Base-by-base conservation (phyloP, 2,113 vertebrate genomes). In the Ploceus nigricollis region DNA sequence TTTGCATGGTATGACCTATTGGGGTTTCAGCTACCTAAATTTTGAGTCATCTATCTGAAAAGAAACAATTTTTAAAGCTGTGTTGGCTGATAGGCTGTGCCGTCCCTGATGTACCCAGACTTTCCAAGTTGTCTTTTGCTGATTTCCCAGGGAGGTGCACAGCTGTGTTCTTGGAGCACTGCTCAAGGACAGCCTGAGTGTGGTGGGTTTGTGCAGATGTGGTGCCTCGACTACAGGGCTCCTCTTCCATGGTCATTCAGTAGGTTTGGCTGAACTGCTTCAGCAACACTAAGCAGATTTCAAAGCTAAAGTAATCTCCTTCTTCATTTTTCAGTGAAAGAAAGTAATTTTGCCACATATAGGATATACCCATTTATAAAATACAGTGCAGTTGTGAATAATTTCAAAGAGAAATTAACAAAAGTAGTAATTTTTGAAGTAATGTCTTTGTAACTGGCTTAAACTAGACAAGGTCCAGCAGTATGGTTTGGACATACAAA, bases 1-100 rank as follows among this genome's bases (percentile, higher is more conserved):
- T 95, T 97, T 96, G 90, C 90, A 93, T 96, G 70, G 19, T 39
- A 10, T 24, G 66, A 90, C 51, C 92, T 87, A 61, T 4, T 85
- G 79, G 65, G 71, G 56, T 82, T 92, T 89, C 76, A 92, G 82
- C 71, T 48, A 4, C 79, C 54, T 83, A 45, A 89, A 91, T 35
- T 90, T 93, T 50, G 85, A 87, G 76, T 82, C 40, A 82, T 79
- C 83, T 71, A 5, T 91, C 84, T 90, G 88, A 90, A 94, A 94
- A 96, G 4, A 83, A 80, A 28, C 53, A 65, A 25, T 72, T 92
- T 93, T 87, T 58, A 90, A 77, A 79, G 40, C 40, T 5, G 4
- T 78, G 70, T 54, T 94, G 77, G 21, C 66, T 96, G 75, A 30
- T 50, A 80, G 73, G 53, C 71, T 82, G 18, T 44, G 40, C 47